Conservation (phyloP, 2,797 vertebrate species). For the Eidolon dupreanum region DNA sequence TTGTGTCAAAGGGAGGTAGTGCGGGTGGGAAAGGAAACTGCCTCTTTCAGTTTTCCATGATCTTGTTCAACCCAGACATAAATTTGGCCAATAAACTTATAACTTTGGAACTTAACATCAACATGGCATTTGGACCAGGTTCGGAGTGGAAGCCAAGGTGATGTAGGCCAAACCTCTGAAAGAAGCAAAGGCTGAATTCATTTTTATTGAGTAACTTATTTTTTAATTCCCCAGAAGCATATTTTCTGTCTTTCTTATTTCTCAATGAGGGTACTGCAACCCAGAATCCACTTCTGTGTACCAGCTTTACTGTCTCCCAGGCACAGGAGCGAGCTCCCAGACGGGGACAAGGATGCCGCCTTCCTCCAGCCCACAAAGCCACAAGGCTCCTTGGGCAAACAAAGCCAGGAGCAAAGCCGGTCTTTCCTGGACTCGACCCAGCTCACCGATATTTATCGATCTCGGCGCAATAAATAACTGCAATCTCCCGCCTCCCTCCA, state of each 20-base stretch:
- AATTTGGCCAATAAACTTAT: conserved; percentile 70
- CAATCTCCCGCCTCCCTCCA: not conserved
- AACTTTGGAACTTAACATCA: conserved; percentile 57
- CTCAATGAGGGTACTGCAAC: conserved; percentile 30
- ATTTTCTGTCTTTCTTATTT: conserved; percentile 34
- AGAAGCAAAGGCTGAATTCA: conserved; percentile 34
- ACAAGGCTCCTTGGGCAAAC: not conserved
- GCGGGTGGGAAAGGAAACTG: conserved; percentile 75
- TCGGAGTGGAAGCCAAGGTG: not conserved
- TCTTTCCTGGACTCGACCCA: not conserved
- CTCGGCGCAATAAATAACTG: conserved; percentile 15
- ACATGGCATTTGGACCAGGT: conserved; percentile 77
- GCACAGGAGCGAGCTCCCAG: not conserved
- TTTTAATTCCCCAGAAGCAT: not conserved
- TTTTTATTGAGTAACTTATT: conserved; percentile 30
- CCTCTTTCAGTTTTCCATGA: conserved; percentile 82
- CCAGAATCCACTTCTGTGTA: not conserved
- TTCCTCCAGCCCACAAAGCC: not conserved
- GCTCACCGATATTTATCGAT: not conserved
- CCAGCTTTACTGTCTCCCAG: not conserved
- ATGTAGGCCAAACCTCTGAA: conserved; percentile 37
- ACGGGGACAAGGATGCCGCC: not conserved
- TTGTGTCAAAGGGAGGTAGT: conserved; percentile 69
- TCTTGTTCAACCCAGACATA: conserved; percentile 80
- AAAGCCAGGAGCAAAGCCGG: not conserved